Evolutionary conservation across 2,888 invertebrate genomes (phyloP).

Genomic region (Heliconius cydno): DNA sequence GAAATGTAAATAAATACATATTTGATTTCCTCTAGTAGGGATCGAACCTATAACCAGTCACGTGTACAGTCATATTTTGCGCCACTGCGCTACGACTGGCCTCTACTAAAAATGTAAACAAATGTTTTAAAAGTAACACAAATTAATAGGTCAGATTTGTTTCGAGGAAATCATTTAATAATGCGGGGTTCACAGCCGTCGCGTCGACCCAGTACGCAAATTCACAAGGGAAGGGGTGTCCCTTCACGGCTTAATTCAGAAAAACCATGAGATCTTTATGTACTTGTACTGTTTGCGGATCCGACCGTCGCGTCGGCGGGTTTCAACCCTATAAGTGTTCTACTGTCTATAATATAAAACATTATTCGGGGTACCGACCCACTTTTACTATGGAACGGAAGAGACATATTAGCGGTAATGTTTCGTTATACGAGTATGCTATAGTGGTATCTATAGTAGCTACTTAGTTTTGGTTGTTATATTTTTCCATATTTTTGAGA

Average conservation of each 20-base stretch:
- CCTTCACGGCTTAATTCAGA: slow-evolving; percentile 75
- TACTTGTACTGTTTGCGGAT: slow-evolving; percentile 78
- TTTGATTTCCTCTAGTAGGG: too few species aligned
- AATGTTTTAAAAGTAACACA: slow-evolving; percentile 61
- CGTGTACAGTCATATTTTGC: too few species aligned
- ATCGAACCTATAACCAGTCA: too few species aligned
- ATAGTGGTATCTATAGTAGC: neutral
- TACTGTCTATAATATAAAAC: slow-evolving; percentile 71
- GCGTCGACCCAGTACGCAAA: slow-evolving; percentile 60
- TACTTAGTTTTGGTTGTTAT: neutral
- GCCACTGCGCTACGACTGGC: too few species aligned
- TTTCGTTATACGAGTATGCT: slow-evolving; percentile 32
- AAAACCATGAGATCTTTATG: slow-evolving; percentile 77
- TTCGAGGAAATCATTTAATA: slow-evolving; percentile 74
- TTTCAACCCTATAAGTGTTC: slow-evolving; percentile 71
- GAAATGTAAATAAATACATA: too few species aligned
- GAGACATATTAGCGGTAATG: slow-evolving; percentile 56
- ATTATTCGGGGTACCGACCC: slow-evolving; percentile 63
- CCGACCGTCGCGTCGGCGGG: slow-evolving; percentile 59
- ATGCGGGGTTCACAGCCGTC: slow-evolving; percentile 52
- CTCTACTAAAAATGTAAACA: slow-evolving; percentile 10
- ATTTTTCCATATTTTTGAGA: neutral
- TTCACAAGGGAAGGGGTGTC: slow-evolving; percentile 64
- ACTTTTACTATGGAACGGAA: slow-evolving; percentile 61
- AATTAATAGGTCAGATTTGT: slow-evolving; percentile 60